Conservation (phyloP, 2,797 vertebrate species). For the Enteromius viviparus region DNA sequence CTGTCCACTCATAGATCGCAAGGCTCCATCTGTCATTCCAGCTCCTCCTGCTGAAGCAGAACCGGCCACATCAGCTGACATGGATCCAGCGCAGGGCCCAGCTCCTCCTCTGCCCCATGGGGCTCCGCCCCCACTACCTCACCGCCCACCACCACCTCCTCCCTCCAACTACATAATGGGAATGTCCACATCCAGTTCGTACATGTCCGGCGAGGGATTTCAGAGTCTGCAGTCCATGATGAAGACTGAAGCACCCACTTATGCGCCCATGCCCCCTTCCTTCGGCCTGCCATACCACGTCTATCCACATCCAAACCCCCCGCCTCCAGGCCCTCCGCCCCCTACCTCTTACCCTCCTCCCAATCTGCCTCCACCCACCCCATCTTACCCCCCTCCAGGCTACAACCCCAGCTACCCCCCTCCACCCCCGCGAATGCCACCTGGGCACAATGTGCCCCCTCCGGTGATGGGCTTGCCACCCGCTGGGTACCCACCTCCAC, state of each 20-base stretch:
- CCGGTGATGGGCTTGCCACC: constrained; percentile 90
- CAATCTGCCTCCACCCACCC: constrained; percentile 80
- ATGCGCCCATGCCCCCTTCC: constrained; percentile 84
- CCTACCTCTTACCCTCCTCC: constrained; percentile 81
- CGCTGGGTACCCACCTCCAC: constrained; percentile 88
- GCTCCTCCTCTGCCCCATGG: constrained; percentile 89
- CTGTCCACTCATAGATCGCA: constrained; percentile 79
- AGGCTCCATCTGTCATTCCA: constrained; percentile 77
- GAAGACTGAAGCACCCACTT: constrained; percentile 93
- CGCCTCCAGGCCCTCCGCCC: constrained; percentile 85
- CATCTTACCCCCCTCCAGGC: constrained; percentile 87
- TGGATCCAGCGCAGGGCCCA: constrained; percentile 77
- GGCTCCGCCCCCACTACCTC: constrained; percentile 88
- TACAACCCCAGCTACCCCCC: constrained; percentile 91
- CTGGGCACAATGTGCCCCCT: constrained; percentile 76
- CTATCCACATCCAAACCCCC: constrained; percentile 82
- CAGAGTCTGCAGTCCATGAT: constrained; percentile 97
- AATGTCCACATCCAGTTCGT: constrained; percentile 95
- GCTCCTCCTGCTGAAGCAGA: constrained; percentile 85
- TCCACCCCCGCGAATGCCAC: constrained; percentile 85
- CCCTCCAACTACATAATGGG: constrained; percentile 89
- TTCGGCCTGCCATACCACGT: constrained; percentile 88
- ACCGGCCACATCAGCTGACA: constrained; percentile 80
- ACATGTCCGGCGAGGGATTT: constrained; percentile 96
- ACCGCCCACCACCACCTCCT: constrained; percentile 87